A percentile compares a stretch with the other conserved stretches of the same genome.
Evolutionary conservation across 2,888 invertebrate genomes (phyloP).

Genomic region (Sphinx pinastri): DNA sequence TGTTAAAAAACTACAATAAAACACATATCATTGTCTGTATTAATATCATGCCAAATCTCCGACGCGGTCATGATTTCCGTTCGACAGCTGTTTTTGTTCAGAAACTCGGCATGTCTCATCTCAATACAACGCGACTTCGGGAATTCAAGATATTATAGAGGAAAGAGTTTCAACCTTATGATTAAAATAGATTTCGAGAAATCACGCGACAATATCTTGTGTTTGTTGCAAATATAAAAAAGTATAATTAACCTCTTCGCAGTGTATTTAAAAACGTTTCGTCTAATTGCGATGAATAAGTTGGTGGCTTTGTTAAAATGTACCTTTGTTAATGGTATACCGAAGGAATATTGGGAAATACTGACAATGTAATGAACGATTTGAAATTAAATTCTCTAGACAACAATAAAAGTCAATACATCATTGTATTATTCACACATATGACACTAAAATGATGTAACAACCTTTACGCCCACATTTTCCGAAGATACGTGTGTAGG

Average conservation of each 20-base stretch:
- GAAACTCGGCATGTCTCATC: conserved; percentile 10
- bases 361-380: too few species aligned
- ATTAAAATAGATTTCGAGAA: conserved; percentile 14
- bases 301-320: background rate
- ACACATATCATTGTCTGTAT: background rate
- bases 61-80: conserved; percentile 5
- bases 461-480: conserved; percentile 72
- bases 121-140: conserved; percentile 2
- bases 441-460: conserved; percentile 58
- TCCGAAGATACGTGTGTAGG: conserved; percentile 51
- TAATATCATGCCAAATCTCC: conserved; percentile 11
- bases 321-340: background rate
- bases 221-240: background rate
- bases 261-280: background rate
- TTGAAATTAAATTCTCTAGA: background rate
- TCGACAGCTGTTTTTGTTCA: conserved; percentile 24
- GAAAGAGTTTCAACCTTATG: conserved; percentile 20
- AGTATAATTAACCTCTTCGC: conserved; percentile 10
- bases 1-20: conserved; percentile 2
- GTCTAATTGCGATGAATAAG: background rate
- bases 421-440: conserved; percentile 1
- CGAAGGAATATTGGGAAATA: too few species aligned
- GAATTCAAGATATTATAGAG: conserved; percentile 12
- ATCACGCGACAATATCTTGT: conserved; percentile 20
- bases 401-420: background rate